Conservation (phyloP, 2,113 vertebrate species). For the Gymnogyps californianus region DNA sequence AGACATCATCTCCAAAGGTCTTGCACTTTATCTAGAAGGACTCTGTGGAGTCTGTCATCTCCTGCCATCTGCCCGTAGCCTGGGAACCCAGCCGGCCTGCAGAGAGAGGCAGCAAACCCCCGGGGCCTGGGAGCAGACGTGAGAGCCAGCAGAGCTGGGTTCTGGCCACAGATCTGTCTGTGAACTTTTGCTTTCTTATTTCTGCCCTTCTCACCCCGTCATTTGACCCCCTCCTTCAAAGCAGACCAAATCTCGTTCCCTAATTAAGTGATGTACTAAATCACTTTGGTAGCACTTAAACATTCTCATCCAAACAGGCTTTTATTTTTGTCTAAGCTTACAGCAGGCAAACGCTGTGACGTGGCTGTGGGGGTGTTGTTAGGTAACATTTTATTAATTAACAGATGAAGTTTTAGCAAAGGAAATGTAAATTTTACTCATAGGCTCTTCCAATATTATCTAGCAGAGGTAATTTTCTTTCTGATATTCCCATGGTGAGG, state of each 20-base stretch:
- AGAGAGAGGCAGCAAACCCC: not conserved
- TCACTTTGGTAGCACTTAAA: not conserved
- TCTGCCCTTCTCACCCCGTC: not conserved
- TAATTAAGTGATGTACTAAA: not conserved
- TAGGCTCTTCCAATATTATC: not conserved
- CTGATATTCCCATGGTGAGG: not conserved
- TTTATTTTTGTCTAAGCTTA: not conserved
- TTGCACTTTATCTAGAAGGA: not conserved
- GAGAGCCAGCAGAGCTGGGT: not conserved
- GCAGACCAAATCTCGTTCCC: not conserved
- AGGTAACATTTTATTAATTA: not conserved
- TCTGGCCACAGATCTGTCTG: not conserved
- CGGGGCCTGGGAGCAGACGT: accelerated
- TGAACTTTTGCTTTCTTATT: not conserved
- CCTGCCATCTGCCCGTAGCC: not conserved
- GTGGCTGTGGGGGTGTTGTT: not conserved
- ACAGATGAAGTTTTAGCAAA: not conserved
- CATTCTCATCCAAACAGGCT: not conserved
- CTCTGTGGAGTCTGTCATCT: not conserved
- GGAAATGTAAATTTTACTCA: not conserved
- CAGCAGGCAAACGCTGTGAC: not conserved
- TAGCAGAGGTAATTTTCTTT: not conserved
- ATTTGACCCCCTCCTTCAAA: not conserved
- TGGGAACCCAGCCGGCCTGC: not conserved
- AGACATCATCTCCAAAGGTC: not conserved